Base-by-base conservation (phyloP, 2,113 vertebrate species). In the Cygnus buccinator region DNA sequence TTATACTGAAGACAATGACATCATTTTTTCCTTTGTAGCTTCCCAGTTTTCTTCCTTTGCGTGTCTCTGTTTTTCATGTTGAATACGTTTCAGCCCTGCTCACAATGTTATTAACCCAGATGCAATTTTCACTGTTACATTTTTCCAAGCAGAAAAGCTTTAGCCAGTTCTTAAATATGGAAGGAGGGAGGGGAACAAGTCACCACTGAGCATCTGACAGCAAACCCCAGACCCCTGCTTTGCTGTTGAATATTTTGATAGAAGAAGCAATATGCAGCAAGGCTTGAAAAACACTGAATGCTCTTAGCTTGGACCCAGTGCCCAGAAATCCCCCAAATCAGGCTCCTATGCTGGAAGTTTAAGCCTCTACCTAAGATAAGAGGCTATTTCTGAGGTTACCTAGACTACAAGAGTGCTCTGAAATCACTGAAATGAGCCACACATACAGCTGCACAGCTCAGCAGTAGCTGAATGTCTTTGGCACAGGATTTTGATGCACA, bases 321-420 rank as follows among this genome's bases (percentile, higher is more conserved):
- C 73, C 68, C 65, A 28, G 19, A 55, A 96, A 2, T 9, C 37
- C 28, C n/a, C 39, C 14, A 81, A 94, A 15, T 1, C 70, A 92
- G 48, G 43, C 65, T 90, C 83, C 86, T 62, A 61, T 4, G 8
- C 57, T 87, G 65, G 72, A 72, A 96, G 73, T 44, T 22, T 43
- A 86, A 75, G 68, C 61, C 78, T 87, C 58, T 83, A 37, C 28
- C 28, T 90, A 14, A 31, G 63, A 91, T 35, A 80, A 48, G 39
- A 71, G 77, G 58, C 84, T 78, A 61, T 84, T 96, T 87, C 79
- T 95, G 88, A 96, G 92, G 95, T 96, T 96, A 93, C 93, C 95
- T 95, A 96, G 92, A 97, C 95, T 96, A 96, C 95, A 68, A 76
- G 84, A 87, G 66, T 54, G 31, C 65, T 95, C 80, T 57, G 79